Evolutionary conservation across 2,797 vertebrate genomes (phyloP).

Genomic region (Aeoliscus strigatus): DNA sequence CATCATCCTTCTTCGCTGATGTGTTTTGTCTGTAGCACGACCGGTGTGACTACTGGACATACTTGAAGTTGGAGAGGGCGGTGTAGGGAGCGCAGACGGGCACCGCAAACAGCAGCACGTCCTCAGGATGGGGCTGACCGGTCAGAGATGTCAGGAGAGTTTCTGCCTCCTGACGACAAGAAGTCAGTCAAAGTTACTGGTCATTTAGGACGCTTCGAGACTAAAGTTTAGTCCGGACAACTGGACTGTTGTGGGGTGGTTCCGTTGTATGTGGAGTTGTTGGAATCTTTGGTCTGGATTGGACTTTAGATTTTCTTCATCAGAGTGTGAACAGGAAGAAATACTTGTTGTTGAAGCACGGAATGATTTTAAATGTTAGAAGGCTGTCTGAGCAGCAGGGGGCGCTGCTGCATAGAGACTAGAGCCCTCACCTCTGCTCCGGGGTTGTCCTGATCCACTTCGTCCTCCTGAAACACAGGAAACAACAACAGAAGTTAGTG

Average conservation of each 20-base stretch:
- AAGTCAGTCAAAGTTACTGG: too few species aligned
- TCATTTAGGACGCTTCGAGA: too few species aligned
- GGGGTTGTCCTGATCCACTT: constrained; percentile 85
- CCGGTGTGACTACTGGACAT: constrained; percentile 33
- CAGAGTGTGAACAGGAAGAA: too few species aligned
- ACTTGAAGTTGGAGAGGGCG: constrained; percentile 90
- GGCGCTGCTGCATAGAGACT: too few species aligned
- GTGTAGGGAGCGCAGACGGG: constrained; percentile 94
- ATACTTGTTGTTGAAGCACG: too few species aligned
- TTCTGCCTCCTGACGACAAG: constrained; percentile 70
- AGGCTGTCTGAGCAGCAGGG: too few species aligned
- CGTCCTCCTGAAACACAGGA: constrained; percentile 79
- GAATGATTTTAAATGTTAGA: too few species aligned
- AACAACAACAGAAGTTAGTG: constrained; percentile 13
- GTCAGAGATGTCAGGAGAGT: constrained; percentile 86
- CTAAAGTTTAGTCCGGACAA: too few species aligned
- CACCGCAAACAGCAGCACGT: constrained; percentile 88
- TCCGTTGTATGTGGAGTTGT: too few species aligned
- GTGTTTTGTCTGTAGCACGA: background rate
- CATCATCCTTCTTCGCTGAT: constrained; percentile 5
- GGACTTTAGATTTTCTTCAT: too few species aligned
- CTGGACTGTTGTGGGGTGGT: too few species aligned
- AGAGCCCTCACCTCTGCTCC: constrained; percentile 78
- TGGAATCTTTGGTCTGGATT: too few species aligned
- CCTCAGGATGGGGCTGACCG: constrained; percentile 88